A percentile compares a stretch with the other conserved stretches of the same genome.
Conservation (phyloP, 1,140 invertebrate species). For the Euborellia annulipes region DNA sequence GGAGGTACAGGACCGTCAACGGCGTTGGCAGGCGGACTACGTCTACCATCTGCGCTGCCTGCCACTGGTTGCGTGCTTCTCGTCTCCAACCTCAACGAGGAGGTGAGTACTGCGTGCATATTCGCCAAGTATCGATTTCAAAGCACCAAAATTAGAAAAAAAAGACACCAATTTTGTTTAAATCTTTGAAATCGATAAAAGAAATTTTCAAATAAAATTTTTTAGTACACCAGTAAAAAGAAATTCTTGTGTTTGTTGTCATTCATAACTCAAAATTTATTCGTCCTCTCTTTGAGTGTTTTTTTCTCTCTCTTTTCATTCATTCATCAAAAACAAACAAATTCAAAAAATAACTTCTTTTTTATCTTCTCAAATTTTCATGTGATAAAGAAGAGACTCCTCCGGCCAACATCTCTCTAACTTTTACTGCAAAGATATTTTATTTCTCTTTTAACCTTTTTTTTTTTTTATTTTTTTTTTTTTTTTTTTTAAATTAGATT, state of each 20-base stretch:
- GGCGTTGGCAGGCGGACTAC: slow-evolving; percentile 30
- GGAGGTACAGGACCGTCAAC: slow-evolving; percentile 44
- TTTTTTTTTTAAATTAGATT: too few relatives aligned
- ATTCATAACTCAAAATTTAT: not conserved
- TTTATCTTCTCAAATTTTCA: too few relatives aligned
- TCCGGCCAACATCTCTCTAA: too few relatives aligned
- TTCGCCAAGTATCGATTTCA: not conserved
- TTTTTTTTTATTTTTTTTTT: too few relatives aligned
- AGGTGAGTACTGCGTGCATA: slow-evolving; percentile 42
- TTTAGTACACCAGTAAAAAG: not conserved
- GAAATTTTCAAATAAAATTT: not conserved
- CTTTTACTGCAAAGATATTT: too few relatives aligned
- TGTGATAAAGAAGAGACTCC: too few relatives aligned
- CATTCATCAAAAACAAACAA: slow-evolving; percentile 33
- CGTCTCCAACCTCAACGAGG: slow-evolving; percentile 81
- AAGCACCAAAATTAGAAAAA: slow-evolving; percentile 13
- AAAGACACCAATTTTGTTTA: not conserved
- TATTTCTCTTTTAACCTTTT: too few relatives aligned
- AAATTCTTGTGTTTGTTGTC: not conserved
- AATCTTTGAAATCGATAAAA: not conserved
- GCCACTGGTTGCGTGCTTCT: slow-evolving; percentile 60
- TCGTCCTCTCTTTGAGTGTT: too few relatives aligned
- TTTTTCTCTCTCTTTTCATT: slow-evolving; percentile 44
- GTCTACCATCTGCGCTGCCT: slow-evolving; percentile 20
- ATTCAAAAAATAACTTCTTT: too few relatives aligned